These are phyloP conservation scores for Rostratula benghalensis DNA, from an alignment of 2,113 vertebrate genomes.

Conservation along the genomic window DNA sequence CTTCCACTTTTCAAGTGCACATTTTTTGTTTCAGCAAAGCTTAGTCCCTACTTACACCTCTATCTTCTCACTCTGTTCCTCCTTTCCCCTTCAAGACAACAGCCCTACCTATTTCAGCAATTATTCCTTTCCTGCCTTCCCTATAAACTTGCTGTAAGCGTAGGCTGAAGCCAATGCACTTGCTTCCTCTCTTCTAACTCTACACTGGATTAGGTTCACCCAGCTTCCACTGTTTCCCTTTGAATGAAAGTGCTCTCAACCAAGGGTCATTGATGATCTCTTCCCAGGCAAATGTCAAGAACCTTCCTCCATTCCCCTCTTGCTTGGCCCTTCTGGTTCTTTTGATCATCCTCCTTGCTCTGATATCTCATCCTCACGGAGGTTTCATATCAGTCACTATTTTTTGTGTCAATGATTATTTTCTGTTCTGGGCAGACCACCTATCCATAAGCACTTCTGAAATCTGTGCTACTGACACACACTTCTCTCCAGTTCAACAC, in stretches of 20 bases:
- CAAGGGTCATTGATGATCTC: not conserved
- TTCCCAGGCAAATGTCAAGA: not conserved
- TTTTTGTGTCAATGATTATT: not conserved
- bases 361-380: not conserved
- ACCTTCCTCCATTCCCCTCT: not conserved
- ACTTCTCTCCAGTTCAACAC: not conserved
- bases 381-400: not conserved
- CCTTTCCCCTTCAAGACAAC: no score
- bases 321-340: not conserved
- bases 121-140: not conserved
- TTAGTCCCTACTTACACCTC: not conserved
- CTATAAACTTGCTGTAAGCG: not conserved
- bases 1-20: not conserved
- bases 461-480: not conserved
- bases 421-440: not conserved
- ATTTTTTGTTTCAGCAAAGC: not conserved
- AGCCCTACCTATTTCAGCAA: not conserved
- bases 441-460: not conserved
- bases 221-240: not conserved
- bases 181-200: not conserved
- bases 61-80: not conserved
- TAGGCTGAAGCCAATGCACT: not conserved
- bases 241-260: not conserved
- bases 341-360: not conserved
- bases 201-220: not conserved